Conservation (phyloP, 2,113 vertebrate species). For the Sarotherodon lohbergeri region DNA sequence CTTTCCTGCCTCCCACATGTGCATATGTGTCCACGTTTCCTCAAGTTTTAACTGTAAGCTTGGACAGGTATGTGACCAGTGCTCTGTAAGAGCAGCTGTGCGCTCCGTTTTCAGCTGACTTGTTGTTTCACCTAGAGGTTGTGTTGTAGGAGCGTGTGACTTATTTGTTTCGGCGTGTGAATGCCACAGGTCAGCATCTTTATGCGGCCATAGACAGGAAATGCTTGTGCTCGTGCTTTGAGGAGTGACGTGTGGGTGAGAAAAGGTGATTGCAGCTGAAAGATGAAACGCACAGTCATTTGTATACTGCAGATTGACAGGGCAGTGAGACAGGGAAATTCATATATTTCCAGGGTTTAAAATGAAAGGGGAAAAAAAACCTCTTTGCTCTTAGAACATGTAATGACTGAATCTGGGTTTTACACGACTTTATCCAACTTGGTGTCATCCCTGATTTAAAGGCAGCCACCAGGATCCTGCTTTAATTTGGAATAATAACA, state of each 20-base stretch:
- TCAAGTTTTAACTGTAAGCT: not conserved
- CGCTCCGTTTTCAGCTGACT: not conserved
- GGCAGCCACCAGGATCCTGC: not conserved
- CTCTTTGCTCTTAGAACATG: not conserved
- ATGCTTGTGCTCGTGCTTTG: not conserved
- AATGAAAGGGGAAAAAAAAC: not conserved
- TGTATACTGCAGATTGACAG: not conserved
- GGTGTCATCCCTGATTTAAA: not conserved
- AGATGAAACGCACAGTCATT: not conserved
- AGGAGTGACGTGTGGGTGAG: not conserved
- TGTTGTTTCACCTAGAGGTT: conserved; percentile 25
- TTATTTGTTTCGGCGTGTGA: conserved; percentile 14
- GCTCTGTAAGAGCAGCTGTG: not conserved
- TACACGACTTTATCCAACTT: not conserved
- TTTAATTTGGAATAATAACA: conserved; percentile 19
- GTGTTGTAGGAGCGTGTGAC: conserved; percentile 11
- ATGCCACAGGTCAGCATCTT: conserved; percentile 44
- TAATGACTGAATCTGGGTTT: not conserved
- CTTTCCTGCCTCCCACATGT: not conserved
- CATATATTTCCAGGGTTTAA: not conserved
- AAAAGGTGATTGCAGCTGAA: not conserved
- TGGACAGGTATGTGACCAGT: not conserved
- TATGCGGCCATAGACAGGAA: conserved; percentile 3
- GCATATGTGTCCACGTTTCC: not conserved
- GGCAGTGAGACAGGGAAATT: not conserved